Base-by-base conservation (phyloP, 1,140 invertebrate species). In the Papilio machaon region DNA sequence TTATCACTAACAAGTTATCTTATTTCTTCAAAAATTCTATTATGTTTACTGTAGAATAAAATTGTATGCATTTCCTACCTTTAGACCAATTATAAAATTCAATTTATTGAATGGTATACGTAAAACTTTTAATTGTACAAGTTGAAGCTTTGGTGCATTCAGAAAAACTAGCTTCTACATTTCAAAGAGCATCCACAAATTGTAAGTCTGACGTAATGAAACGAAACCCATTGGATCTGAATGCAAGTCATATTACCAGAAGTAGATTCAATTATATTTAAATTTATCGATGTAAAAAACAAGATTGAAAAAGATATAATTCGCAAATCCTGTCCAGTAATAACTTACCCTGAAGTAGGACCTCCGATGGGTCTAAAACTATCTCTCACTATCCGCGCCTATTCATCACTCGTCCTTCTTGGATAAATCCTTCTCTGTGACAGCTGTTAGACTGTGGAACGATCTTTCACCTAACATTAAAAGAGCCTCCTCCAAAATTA, bases 61-160 rank as follows among this genome's bases (percentile, higher is more conserved):
- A 54, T n/a, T 6, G 17, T 54, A 10, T 8, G 54, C 7, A 1
- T 35, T 15, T 23, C 6, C 30, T 35, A 38, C 7, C 30, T 1
- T 70, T 35, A 30, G 35, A 15, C 13, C 64, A 38, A 70, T 70
- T 70, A 70, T 70, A 70, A 70, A 70, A 70, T 70, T 70, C 30
- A 70, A 35, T 70, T 70, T 35, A 38, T 35, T 35, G 64, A 70
- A 70, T 35, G 30, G 23, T 70, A 70, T 70, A 35, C 64, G 64
- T 35, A 70, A 19, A 70, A 70, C 64, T 70, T 70, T 70, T 70
- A 70, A 70, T 70, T 70, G 30, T 70, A 70, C 64, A 8, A 70
- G 64, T 70, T 38, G 23, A 35, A 70, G 30, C 64, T 38, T 70
- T 70, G 30, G 64, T 70, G 64, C 23, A 58, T 58, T 58, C 54